These are phyloP conservation scores for Aplocera efformata DNA, from an alignment of 2,888 invertebrate genomes.

Conservation along the genomic window DNA sequence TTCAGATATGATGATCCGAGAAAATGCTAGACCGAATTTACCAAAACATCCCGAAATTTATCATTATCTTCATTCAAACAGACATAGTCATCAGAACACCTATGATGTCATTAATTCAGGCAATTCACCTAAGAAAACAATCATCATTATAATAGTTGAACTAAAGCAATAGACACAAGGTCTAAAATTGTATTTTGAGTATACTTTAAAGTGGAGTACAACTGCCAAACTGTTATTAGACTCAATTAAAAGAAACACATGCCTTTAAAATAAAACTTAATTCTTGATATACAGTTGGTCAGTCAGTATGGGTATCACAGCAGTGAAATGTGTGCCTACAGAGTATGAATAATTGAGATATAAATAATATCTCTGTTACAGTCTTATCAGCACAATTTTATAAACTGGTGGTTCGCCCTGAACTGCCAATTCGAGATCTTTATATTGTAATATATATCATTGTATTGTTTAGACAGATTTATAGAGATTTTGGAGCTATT, in stretches of 20 bases:
- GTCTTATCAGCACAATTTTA: slow-evolving; percentile 6
- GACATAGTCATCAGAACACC: slow-evolving; percentile 27
- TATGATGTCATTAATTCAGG: slow-evolving; percentile 36
- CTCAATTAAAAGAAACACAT: slow-evolving; percentile 61
- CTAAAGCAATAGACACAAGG: slow-evolving; percentile 31
- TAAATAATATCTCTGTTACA: slow-evolving; percentile 19
- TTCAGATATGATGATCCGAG: no score
- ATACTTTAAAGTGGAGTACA: slow-evolving; percentile 10
- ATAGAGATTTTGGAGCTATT: no score
- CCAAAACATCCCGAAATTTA: no score
- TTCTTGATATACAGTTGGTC: slow-evolving; percentile 35
- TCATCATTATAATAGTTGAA: slow-evolving; percentile 6
- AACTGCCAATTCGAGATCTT: no score
- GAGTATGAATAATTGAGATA: slow-evolving; percentile 32
- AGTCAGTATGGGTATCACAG: slow-evolving; percentile 46
- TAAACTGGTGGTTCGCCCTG: no score
- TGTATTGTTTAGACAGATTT: no score
- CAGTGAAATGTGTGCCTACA: slow-evolving; percentile 34
- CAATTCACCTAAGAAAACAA: slow-evolving; percentile 21
- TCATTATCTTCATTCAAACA: slow-evolving; percentile 29
- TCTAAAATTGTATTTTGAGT: slow-evolving; percentile 32
- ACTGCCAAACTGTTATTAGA: slow-evolving; percentile 47
- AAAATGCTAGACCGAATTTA: no score
- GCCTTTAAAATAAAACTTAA: slow-evolving; percentile 53
- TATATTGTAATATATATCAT: no score